These are phyloP conservation scores for Melanchra persicariae DNA, from an alignment of 2,888 invertebrate species.

Conservation along the genomic window DNA sequence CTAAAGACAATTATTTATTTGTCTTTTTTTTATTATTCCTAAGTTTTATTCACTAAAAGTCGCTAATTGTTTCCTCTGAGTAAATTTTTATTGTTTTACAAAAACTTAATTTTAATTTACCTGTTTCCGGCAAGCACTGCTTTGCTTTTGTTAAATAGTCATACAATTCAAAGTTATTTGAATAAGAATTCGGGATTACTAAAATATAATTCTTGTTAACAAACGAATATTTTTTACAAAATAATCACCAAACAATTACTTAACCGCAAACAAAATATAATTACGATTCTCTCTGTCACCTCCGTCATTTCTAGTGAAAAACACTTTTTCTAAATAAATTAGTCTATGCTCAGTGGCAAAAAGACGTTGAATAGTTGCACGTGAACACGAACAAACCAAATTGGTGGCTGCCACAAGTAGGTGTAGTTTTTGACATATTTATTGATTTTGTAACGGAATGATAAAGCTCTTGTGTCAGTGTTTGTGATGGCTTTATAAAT, in stretches of 20 bases:
- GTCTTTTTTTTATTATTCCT: too few relatives aligned
- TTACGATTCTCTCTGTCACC: slow-evolving; percentile 40
- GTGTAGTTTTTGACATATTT: slow-evolving; percentile 47
- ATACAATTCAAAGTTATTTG: not conserved
- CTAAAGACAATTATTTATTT: too few relatives aligned
- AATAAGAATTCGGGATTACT: too few relatives aligned
- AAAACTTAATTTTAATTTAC: not conserved
- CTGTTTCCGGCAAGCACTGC: not conserved
- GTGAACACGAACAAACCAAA: slow-evolving; percentile 52
- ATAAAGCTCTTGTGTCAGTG: slow-evolving; percentile 20
- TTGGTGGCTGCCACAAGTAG: slow-evolving; percentile 35
- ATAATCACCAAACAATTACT: not conserved
- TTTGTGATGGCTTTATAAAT: slow-evolving; percentile 24
- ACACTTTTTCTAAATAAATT: slow-evolving; percentile 59
- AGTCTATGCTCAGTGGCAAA: slow-evolving; percentile 44
- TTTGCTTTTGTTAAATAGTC: slow-evolving; percentile 1
- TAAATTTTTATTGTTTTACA: not conserved
- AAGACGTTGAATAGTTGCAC: slow-evolving; percentile 60
- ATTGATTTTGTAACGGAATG: slow-evolving; percentile 36
- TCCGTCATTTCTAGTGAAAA: slow-evolving; percentile 44
- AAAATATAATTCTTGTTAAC: too few relatives aligned
- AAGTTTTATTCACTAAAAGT: too few relatives aligned
- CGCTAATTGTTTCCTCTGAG: too few relatives aligned
- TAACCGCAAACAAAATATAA: slow-evolving; percentile 35
- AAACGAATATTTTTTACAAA: not conserved